These are phyloP conservation scores for Callyntrura sp. DNA, from an alignment of 2,888 invertebrate species.

Conservation along the genomic window DNA sequence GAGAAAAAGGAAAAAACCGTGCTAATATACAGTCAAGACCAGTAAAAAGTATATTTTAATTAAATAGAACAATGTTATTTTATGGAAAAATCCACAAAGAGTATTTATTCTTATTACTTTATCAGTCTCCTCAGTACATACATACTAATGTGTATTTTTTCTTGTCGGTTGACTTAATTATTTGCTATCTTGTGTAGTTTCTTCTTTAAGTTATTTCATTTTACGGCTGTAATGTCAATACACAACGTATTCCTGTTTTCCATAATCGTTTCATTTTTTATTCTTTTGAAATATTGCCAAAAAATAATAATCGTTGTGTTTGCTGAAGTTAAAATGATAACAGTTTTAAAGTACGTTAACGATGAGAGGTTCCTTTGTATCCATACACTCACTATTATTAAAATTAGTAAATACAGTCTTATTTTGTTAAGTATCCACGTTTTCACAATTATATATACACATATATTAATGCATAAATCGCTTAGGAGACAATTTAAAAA, in stretches of 20 bases:
- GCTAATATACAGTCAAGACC: slow-evolving; percentile 32
- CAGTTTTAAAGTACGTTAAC: background rate
- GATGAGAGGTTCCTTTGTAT: slow-evolving; percentile 6
- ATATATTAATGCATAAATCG: slow-evolving; percentile 3
- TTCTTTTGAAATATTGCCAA: slow-evolving; percentile 33
- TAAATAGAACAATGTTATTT: background rate
- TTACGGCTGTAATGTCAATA: slow-evolving; percentile 6
- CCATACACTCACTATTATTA: background rate
- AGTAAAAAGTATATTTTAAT: slow-evolving; percentile 36
- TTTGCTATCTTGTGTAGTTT: slow-evolving; percentile 33
- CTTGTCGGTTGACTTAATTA: slow-evolving; percentile 31
- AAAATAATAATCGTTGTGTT: slow-evolving; percentile 19
- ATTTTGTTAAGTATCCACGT: slow-evolving; percentile 26
- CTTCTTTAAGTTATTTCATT: background rate
- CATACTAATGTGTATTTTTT: background rate
- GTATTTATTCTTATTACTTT: slow-evolving; percentile 48
- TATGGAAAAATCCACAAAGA: slow-evolving; percentile 25
- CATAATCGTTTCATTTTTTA: slow-evolving; percentile 32
- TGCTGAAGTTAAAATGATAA: slow-evolving; percentile 41
- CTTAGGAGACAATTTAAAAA: slow-evolving; percentile 11
- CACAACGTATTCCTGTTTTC: slow-evolving; percentile 31
- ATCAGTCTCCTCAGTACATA: slow-evolving; percentile 7
- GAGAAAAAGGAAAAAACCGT: slow-evolving; percentile 25
- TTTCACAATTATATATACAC: slow-evolving; percentile 11
- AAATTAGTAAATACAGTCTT: background rate